A percentile compares a stretch with the other conserved stretches of the same genome.
Conservation (phyloP, 1,140 invertebrate species). For the Ceratoteleas bidentatus region DNA sequence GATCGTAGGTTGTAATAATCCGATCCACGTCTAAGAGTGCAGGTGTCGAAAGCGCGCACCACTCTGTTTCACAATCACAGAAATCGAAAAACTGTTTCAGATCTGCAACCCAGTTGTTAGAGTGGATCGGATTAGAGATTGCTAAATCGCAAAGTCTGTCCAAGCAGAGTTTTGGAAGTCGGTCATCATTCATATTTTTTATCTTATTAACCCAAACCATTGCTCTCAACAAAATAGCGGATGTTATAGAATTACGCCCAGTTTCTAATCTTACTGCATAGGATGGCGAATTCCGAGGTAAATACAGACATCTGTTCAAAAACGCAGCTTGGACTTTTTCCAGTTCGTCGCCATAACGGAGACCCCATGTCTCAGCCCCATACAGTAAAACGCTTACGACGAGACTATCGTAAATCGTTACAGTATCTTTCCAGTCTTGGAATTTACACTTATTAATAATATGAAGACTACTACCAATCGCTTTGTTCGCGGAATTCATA, state of each 20-base stretch:
- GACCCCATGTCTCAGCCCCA: not conserved
- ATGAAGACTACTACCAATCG: not conserved
- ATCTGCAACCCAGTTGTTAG: too few relatives aligned
- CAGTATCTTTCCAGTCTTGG: not conserved
- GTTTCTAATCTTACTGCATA: not conserved
- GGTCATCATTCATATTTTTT: not conserved
- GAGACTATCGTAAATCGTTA: not conserved
- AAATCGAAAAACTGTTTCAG: too few relatives aligned
- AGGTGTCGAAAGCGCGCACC: too few relatives aligned
- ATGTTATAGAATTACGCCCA: not conserved
- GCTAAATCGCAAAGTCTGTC: too few relatives aligned
- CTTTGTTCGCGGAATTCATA: not conserved
- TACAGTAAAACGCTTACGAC: not conserved
- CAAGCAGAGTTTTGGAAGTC: not conserved
- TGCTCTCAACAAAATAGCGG: not conserved
- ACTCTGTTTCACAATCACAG: too few relatives aligned
- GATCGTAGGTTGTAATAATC: too few relatives aligned
- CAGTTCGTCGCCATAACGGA: not conserved
- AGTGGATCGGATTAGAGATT: too few relatives aligned
- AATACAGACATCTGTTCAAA: not conserved
- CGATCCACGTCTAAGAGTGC: too few relatives aligned
- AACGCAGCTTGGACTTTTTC: not conserved
- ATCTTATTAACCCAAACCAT: not conserved
- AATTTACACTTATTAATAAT: not conserved
- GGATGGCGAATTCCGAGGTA: not conserved